Evolutionary conservation across 2,888 invertebrate species (phyloP), one percentile per base, ranked within the genome.

Genomic region (Auanema freiburgensis): DNA sequence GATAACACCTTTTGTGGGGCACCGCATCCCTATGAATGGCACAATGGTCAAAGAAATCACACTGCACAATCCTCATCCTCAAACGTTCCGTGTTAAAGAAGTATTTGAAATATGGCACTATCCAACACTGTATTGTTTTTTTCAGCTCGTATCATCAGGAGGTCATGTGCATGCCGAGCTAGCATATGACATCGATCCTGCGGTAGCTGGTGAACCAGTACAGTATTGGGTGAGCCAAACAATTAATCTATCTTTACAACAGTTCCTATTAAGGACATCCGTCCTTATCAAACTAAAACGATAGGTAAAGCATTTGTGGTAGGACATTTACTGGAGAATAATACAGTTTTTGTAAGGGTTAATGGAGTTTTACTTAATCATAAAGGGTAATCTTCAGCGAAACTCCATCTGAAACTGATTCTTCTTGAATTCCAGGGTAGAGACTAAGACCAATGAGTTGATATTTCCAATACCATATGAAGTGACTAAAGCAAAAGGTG

Each of bases 61-160:
- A 80, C 89, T 98, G 88, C 91, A 94, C 87, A 98, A 98, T 89
- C 97, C 97, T 74, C 91, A 93, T 84, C 88, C 89, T 79, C 89
- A 89, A 80, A 88, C 91, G 64, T 88, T 95, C 85, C 92, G 93
- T 89, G 91, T 92, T 85, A 84, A 77, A 59, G 70, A 71, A 67
- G 71, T 77, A 16, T 43, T 25, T 23, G 40, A 43, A 43, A 23
- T 14, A 18, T 40, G 14, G 21, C n/a, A 8, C 49, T 14, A 21
- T 16, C 16, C 18, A 14, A 54, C 3, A 10, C 8, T 33, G 2
- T 33, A 14, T 11, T 42, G 12, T 40, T 40, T 56, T 57, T 51
- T 63, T 33, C 56, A 88, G 83, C 87, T 88, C 85, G 87, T 86
- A 79, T 59, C 73, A 1, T 85, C 88, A 25, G 93, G 92, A 84